A percentile compares a stretch with the other conserved stretches of the same genome.
Conservation (phyloP, 2,888 invertebrate species). For the Drosophila greeni region DNA sequence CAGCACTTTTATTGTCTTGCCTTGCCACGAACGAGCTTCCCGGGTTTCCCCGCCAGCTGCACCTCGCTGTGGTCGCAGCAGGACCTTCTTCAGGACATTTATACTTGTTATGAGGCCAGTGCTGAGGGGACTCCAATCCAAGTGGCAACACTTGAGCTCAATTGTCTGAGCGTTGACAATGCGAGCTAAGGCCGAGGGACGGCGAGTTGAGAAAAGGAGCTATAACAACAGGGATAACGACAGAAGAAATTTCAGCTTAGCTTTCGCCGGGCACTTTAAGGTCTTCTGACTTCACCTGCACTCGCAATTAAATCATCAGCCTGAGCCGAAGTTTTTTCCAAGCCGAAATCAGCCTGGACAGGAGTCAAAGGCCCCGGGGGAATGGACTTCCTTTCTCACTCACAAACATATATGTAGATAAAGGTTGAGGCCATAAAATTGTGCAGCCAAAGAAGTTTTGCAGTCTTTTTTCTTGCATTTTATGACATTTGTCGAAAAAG, state of each 20-base stretch:
- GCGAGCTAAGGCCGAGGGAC: constrained; percentile 42
- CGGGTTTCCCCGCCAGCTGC: neutral
- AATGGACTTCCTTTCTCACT: neutral
- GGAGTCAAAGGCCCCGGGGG: constrained; percentile 17
- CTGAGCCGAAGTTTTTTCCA: constrained; percentile 7
- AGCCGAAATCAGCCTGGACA: neutral
- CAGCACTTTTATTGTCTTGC: constrained; percentile 31
- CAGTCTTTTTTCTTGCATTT: constrained; percentile 43
- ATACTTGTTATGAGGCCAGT: constrained; percentile 59
- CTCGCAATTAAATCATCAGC: constrained; percentile 42
- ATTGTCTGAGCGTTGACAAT: constrained; percentile 69
- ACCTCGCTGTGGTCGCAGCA: constrained; percentile 20
- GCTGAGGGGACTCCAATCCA: constrained; percentile 25
- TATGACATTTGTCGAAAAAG: constrained; percentile 42
- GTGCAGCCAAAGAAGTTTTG: constrained; percentile 33
- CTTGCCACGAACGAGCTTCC: constrained; percentile 6
- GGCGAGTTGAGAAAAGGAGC: neutral
- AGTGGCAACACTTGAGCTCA: constrained; percentile 64
- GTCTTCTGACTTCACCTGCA: constrained; percentile 20
- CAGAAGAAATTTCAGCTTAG: constrained; percentile 15
- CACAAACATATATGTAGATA: constrained; percentile 11
- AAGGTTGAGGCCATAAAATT: constrained; percentile 30
- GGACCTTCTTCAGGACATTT: constrained; percentile 47
- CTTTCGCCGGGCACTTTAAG: constrained; percentile 26
- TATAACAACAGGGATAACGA: constrained; percentile 15